Base-by-base conservation (phyloP, 2,113 vertebrate species). In the Rhinolophus sinicus region DNA sequence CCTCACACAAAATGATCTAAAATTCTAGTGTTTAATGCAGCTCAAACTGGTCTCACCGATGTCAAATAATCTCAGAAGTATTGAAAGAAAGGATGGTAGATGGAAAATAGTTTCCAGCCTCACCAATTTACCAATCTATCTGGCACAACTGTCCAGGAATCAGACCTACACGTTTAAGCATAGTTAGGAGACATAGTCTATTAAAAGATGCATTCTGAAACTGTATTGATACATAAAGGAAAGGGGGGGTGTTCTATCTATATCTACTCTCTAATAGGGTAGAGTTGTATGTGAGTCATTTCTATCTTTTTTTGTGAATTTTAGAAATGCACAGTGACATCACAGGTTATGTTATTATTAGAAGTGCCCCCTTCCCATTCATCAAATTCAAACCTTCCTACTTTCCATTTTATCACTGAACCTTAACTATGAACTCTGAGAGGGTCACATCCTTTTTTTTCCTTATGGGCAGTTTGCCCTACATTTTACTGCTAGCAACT, bases 51-150 rank as follows among this genome's bases (percentile, higher is more conserved):
- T 52, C 15, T 75, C 47, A 54, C 19, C 28, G 14, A 30, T 92
- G 6, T 73, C 8, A 58, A 26, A 62, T 65, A n/a, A 44, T 62
- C 26, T 54, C n/a, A 65, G 70, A 77, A 13, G 7, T 70, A 50
- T 8, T 52, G n/a, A 44, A 40, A 5, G 60, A 73, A 58, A n/a
- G 13, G 38, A 38, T 50, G 21, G 18, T 56, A 15, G 30, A 16
- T 54, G 15, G 12, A 81, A 94, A 88, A 85, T 56, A 44, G 30
- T 75, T 90, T 92, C 65, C 22, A 93, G 15, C 26, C 19, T 82
- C 35, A 62, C 19, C 10, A 30, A 1, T 5, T 3, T 64, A n/a
- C 44, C 12, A 22, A 10, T 60, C 21, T 44, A 12, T 76, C 24
- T 91, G 7, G 47, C 28, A 76, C 56, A 89, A 30, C 22, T 88